Conservation (phyloP, 2,113 vertebrate species). For the Vulpes lagopus region DNA sequence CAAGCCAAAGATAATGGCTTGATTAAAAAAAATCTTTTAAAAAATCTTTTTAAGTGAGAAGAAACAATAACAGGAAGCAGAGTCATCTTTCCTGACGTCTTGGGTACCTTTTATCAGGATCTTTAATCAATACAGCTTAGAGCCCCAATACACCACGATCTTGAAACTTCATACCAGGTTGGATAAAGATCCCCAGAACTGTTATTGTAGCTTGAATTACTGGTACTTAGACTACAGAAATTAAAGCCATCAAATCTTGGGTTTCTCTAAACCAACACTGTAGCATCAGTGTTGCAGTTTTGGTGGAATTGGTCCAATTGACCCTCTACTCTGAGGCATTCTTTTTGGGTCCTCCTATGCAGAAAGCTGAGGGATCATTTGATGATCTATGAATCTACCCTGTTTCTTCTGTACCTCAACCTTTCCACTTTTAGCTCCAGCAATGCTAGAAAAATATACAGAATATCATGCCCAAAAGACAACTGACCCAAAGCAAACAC, state of each 20-base stretch:
- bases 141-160: background rate
- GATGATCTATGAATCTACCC: background rate
- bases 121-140: background rate
- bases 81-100: background rate
- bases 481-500: background rate
- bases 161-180: background rate
- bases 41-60: background rate
- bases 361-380: background rate
- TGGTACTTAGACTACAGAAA: background rate
- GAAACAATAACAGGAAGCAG: constrained; percentile 39
- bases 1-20: background rate
- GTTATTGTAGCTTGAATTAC: background rate
- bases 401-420: background rate
- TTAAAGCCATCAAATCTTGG: background rate
- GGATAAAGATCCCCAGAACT: background rate
- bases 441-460: background rate
- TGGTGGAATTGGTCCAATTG: background rate
- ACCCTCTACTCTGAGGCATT: background rate
- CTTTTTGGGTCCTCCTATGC: background rate
- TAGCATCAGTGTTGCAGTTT: background rate
- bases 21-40: background rate
- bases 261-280: background rate
- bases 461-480: background rate
- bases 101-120: background rate
- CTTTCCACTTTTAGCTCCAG: background rate